These are phyloP conservation scores for Actias luna DNA, from an alignment of 2,888 invertebrate genomes.

Conservation along the genomic window DNA sequence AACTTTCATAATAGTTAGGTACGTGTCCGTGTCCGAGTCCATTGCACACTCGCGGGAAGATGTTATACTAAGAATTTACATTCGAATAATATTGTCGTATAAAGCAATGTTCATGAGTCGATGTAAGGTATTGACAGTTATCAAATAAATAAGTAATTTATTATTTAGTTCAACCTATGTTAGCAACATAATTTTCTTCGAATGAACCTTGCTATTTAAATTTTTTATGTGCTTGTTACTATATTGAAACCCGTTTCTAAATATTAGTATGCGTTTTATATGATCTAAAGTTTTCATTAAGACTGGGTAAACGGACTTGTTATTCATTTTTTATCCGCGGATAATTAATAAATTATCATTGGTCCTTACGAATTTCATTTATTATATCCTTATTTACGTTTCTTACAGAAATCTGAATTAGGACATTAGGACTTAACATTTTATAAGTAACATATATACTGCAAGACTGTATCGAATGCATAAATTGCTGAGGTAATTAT, in stretches of 20 bases:
- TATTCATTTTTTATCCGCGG: background rate
- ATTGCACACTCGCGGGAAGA: slow-evolving; percentile 54
- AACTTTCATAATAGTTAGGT: slow-evolving; percentile 56
- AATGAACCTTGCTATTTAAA: background rate
- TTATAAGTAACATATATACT: background rate
- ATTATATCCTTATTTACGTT: background rate
- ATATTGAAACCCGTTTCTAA: background rate
- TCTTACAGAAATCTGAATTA: background rate
- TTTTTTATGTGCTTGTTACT: background rate
- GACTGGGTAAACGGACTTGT: background rate
- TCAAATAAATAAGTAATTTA: slow-evolving; percentile 2
- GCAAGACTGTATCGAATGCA: background rate
- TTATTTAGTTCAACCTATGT: background rate
- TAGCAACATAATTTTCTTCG: background rate
- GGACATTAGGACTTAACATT: background rate
- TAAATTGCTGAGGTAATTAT: background rate
- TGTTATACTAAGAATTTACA: slow-evolving; percentile 20
- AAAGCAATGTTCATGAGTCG: background rate
- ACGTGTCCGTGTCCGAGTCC: slow-evolving; percentile 47
- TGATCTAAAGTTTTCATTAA: background rate
- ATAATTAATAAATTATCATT: background rate
- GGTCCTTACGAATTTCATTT: background rate
- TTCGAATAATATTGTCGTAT: background rate
- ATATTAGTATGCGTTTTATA: background rate
- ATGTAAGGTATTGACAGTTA: background rate